These are phyloP conservation scores for Mechanitis messenoides DNA, from an alignment of 2,888 invertebrate species.

Conservation along the genomic window DNA sequence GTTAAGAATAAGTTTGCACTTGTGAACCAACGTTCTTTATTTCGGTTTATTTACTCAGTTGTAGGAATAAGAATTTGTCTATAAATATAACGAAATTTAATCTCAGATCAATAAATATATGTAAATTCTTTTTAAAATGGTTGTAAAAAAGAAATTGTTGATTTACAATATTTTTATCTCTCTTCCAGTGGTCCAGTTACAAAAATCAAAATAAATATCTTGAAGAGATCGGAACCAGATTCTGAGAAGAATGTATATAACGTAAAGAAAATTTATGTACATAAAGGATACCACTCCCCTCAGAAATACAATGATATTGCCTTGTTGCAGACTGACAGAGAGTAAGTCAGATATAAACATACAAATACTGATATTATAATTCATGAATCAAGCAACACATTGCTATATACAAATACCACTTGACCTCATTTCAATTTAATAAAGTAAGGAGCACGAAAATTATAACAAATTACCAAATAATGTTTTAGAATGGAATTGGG, in stretches of 20 bases:
- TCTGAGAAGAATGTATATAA: constrained; percentile 31
- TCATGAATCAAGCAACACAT: too few relatives aligned
- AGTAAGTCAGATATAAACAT: constrained; percentile 35
- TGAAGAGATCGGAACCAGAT: constrained; percentile 28
- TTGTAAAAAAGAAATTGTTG: too few relatives aligned
- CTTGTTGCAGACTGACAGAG: constrained; percentile 38
- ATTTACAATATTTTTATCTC: constrained; percentile 15
- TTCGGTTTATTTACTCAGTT: background rate
- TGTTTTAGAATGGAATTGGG: constrained; percentile 38
- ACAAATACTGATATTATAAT: background rate
- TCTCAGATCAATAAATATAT: too few relatives aligned
- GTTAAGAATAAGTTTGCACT: too few relatives aligned
- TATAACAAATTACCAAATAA: background rate
- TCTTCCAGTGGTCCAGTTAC: constrained; percentile 35
- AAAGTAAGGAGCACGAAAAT: too few relatives aligned
- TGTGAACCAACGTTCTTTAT: background rate
- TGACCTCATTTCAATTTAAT: constrained; percentile 6
- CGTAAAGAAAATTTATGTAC: constrained; percentile 34
- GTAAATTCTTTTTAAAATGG: too few relatives aligned
- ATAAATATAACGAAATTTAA: too few relatives aligned
- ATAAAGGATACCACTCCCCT: constrained; percentile 40
- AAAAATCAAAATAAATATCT: constrained; percentile 32
- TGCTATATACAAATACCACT: constrained; percentile 41
- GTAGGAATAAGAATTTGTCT: too few relatives aligned
- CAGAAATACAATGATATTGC: constrained; percentile 48